phyloP scores from a whole-genome alignment of 2,888 invertebrate species.

The Acleris cristana region DNA sequence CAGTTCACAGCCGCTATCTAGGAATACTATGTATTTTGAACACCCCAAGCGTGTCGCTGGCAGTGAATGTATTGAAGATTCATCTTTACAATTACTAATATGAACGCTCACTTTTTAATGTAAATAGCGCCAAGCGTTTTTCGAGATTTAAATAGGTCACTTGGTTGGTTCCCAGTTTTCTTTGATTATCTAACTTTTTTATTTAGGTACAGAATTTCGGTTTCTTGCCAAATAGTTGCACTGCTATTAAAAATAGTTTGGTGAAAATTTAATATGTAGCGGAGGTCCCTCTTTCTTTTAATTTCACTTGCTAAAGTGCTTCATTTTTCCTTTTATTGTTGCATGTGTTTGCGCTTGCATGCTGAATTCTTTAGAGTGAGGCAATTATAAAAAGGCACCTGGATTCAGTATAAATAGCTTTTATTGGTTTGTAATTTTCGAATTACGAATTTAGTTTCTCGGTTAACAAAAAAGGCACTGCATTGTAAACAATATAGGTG shows the following conservation, averaged over 20 bases:
- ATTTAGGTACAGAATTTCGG: slow-evolving; percentile 52
- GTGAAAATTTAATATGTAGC: not conserved
- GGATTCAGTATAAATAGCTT: too few species aligned
- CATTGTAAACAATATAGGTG: not conserved
- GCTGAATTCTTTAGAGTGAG: too few species aligned
- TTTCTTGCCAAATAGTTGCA: slow-evolving; percentile 56
- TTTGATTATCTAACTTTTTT: slow-evolving; percentile 43
- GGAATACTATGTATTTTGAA: slow-evolving; percentile 26
- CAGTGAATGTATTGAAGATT: too few species aligned
- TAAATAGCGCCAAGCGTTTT: too few species aligned
- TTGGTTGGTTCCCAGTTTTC: slow-evolving; percentile 11
- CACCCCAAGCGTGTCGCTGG: not conserved
- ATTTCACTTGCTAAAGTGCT: not conserved
- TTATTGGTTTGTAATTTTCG: too few species aligned
- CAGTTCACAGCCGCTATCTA: not conserved
- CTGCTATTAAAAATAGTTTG: slow-evolving; percentile 51
- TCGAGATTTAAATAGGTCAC: slow-evolving; percentile 14
- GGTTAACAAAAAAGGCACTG: not conserved
- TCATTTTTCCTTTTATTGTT: too few species aligned
- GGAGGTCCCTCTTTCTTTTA: not conserved
- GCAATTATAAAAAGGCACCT: too few species aligned
- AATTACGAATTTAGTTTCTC: not conserved
- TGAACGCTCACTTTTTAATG: too few species aligned
- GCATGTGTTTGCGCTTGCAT: too few species aligned
- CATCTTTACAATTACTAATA: too few species aligned